Conservation (phyloP, 1,140 invertebrate species). For the Nephila pilipes region DNA sequence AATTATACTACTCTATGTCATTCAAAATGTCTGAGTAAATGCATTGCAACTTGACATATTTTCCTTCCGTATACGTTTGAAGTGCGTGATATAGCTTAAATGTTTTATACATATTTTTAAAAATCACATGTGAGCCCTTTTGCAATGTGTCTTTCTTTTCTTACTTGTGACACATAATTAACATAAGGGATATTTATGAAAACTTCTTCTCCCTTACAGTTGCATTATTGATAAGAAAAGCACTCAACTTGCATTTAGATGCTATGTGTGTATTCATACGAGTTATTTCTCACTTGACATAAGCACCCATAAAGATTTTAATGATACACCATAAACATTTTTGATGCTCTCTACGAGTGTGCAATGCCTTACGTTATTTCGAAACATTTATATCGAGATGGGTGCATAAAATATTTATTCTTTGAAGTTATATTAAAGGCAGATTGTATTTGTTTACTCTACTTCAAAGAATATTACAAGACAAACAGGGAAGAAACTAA, state of each 20-base stretch:
- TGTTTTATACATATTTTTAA: neutral
- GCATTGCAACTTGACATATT: too few species aligned
- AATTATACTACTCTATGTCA: too few species aligned
- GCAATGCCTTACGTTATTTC: neutral
- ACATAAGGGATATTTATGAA: neutral
- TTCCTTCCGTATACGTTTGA: too few species aligned
- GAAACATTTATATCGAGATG: neutral
- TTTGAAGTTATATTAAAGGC: neutral
- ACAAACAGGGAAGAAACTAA: too few species aligned
- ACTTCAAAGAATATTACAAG: too few species aligned
- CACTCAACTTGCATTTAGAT: neutral
- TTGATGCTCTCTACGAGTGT: neutral
- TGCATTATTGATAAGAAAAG: neutral
- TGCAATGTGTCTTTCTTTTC: neutral
- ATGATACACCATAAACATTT: conserved; percentile 29
- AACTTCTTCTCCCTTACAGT: too few species aligned
- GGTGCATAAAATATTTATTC: neutral
- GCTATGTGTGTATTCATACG: neutral
- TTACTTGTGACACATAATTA: neutral
- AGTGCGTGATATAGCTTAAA: neutral
- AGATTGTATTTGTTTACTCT: neutral
- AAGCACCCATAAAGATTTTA: conserved; percentile 56
- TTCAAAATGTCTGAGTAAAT: too few species aligned
- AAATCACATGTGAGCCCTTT: neutral
- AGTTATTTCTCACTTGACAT: conserved; percentile 46